Conservation (phyloP, 2,113 vertebrate genomes). For the Plecturocebus donacophilus region DNA sequence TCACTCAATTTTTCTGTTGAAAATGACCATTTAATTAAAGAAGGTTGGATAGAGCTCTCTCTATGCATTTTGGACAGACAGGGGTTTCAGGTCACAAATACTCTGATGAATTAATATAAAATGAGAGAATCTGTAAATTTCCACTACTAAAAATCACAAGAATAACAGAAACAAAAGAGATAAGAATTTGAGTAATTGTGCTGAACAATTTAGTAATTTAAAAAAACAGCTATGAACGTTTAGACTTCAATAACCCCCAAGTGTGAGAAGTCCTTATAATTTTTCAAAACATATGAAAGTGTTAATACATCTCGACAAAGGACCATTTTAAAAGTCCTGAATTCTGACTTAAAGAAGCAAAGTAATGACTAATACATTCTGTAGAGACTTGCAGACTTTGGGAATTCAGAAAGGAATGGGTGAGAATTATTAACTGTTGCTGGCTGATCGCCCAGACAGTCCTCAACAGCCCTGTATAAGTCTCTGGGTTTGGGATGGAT, state of each 20-base stretch:
- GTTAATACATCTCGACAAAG: neutral
- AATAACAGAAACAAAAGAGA: neutral
- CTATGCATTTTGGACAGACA: neutral
- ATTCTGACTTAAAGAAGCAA: neutral
- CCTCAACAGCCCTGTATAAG: neutral
- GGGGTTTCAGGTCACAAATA: neutral
- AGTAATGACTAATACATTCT: neutral
- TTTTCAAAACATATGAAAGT: neutral
- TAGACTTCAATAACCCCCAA: neutral
- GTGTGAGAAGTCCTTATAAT: neutral
- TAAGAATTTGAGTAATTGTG: neutral
- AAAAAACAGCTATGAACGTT: neutral
- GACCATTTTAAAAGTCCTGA: neutral
- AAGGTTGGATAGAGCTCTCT: neutral
- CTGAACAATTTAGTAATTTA: neutral
- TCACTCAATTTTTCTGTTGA: neutral
- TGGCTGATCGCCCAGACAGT: neutral
- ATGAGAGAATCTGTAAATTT: neutral
- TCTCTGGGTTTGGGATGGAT: neutral
- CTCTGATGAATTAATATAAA: neutral
- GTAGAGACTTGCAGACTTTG: neutral
- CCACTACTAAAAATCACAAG: neutral
- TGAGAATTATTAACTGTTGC: neutral
- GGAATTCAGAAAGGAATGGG: neutral
- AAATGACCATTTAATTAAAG: conserved; percentile 7